Base-by-base conservation (phyloP, 1,140 invertebrate genomes). In the Hylaeus anthracinus region DNA sequence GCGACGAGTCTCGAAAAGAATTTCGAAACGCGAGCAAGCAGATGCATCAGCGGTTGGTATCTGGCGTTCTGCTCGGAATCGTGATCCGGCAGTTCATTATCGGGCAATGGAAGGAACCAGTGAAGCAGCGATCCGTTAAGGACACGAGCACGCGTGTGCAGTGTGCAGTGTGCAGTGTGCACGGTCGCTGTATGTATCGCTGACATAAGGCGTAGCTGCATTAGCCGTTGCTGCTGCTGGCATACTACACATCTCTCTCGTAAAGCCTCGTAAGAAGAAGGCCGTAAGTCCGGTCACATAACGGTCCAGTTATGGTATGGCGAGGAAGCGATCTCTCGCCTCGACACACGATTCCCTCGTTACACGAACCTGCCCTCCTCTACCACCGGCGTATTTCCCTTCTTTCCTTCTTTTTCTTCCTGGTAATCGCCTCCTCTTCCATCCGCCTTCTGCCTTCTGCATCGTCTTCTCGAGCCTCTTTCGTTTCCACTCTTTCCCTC, bases 241-340 rank as follows among this genome's bases (percentile, higher is more conserved):
- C 78, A 74, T 53, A 65, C 78, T 39, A 63, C 73, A 74, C 60
- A 61, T 72, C 65, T 64, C 72, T 85, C 81, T 67, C 53, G 74
- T 66, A 73, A 78, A 77, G 79, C 61, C 26, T 82, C 41, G 63
- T 63, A 71, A 86, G 80, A 89, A 89, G 86, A 87, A 87, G 88
- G 87, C 84, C 80, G 83, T 80, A 87, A 87, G 88, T 90, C 88
- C 91, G 91, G 91, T 92, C 91, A 92, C 89, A 92, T 92, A 92
- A 92, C 91, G 91, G 91, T 91, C 91, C 89, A 91, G 90, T 92
- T 92, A 92, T 91, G 89, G 89, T 88, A 90, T 88, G 85, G 88
- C 88, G 83, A 90, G 89, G 88, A 89, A 90, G 85, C 89, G 83
- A 91, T 90, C 87, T 90, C 86, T 81, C 83, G 85, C 76, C 84